Percentiles rank a stretch among this genome's conserved stretches.
phyloP scores from a whole-genome alignment of 1,140 invertebrate species.

The Plutomurus gul region DNA sequence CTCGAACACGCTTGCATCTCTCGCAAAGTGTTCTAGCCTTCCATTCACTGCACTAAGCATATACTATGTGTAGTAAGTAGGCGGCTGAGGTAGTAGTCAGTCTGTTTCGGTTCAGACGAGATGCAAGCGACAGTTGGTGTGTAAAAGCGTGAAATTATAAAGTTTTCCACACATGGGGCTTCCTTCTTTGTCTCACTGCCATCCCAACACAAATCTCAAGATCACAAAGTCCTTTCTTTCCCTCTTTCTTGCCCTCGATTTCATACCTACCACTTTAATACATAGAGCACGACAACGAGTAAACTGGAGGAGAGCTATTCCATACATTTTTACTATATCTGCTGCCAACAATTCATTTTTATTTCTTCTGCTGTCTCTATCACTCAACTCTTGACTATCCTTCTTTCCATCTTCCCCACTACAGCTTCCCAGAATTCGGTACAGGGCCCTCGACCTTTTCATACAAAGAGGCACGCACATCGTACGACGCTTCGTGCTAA shows the following conservation, averaged over 20 bases:
- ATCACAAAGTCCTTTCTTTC: not conserved
- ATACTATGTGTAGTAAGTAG: no score
- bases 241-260: not conserved
- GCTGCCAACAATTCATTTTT: slow-evolving; percentile 21
- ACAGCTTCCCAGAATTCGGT: not conserved
- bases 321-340: not conserved
- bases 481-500: no score
- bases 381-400: slow-evolving; percentile 14
- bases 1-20: not conserved
- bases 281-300: not conserved
- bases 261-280: not conserved
- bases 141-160: slow-evolving; percentile 37
- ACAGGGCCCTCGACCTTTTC: no score
- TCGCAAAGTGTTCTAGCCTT: no score
- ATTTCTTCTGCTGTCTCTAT: not conserved
- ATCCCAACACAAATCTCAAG: not conserved
- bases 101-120: no score
- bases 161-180: slow-evolving; percentile 40
- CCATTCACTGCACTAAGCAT: no score
- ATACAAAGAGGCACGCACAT: no score
- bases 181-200: not conserved
- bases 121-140: not conserved
- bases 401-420: not conserved
- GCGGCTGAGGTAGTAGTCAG: no score
- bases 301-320: not conserved